Conservation (phyloP, 2,113 vertebrate genomes). For the Peromyscus leucopus region DNA sequence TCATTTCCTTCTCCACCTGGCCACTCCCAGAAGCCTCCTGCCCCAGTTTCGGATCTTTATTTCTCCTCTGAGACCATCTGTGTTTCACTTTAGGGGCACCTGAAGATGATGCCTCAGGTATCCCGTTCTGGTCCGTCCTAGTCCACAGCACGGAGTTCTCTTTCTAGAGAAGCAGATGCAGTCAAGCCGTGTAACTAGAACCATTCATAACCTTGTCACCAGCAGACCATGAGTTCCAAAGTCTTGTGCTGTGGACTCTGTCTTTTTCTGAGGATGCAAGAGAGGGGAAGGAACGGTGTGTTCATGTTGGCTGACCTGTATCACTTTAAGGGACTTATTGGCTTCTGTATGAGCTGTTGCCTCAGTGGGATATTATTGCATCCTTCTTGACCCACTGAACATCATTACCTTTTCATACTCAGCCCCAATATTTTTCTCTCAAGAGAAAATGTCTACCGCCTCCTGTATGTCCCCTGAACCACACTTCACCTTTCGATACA, state of each 20-base stretch:
- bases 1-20: background rate
- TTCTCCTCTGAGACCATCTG: background rate
- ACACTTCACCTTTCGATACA: background rate
- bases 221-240: background rate
- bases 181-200: background rate
- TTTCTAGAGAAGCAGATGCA: background rate
- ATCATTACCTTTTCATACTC: background rate
- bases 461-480: background rate
- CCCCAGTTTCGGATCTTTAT: background rate
- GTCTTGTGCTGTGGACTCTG: background rate
- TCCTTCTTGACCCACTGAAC: background rate
- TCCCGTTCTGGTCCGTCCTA: background rate
- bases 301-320: background rate
- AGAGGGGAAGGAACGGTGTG: background rate
- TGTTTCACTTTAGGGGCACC: background rate
- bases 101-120: background rate
- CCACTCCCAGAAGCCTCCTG: background rate
- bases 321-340: background rate
- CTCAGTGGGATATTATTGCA: background rate
- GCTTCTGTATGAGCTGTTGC: background rate
- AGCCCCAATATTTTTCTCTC: background rate
- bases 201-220: background rate
- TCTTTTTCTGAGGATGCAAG: background rate
- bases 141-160: background rate
- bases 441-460: background rate